These are phyloP conservation scores for Saguinus midas DNA, from an alignment of 2,113 vertebrate genomes.

Conservation along the genomic window DNA sequence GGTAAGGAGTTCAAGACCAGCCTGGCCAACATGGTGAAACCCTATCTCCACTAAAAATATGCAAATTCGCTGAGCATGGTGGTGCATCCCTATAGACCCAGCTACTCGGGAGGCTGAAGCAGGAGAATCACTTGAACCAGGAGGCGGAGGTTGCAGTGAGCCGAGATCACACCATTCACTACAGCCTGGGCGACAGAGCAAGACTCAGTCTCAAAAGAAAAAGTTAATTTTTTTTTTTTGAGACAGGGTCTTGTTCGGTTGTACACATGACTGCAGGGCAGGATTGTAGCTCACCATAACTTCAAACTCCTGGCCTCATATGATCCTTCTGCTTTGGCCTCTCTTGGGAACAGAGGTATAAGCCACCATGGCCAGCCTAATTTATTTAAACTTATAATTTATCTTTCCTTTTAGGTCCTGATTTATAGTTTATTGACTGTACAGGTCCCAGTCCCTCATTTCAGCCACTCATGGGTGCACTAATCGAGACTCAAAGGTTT, in stretches of 20 bases:
- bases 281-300: background rate
- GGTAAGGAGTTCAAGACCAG: too few species aligned
- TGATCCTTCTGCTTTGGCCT: background rate
- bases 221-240: too few species aligned
- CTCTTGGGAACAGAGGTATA: background rate
- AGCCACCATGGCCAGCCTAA: background rate
- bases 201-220: too few species aligned
- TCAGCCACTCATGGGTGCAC: constrained; percentile 84
- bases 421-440: background rate
- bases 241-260: background rate
- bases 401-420: background rate
- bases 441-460: background rate
- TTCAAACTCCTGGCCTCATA: background rate
- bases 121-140: background rate
- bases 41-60: too few species aligned
- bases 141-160: too few species aligned
- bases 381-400: background rate
- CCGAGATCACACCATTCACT: too few species aligned
- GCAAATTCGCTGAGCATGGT: too few species aligned
- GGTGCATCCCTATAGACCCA: too few species aligned
- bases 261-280: too few species aligned
- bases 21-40: too few species aligned
- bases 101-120: too few species aligned
- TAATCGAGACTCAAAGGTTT: constrained; percentile 89
- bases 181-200: too few species aligned